phyloP scores from a whole-genome alignment of 2,888 invertebrate genomes.

The Folsomia manolachei region DNA sequence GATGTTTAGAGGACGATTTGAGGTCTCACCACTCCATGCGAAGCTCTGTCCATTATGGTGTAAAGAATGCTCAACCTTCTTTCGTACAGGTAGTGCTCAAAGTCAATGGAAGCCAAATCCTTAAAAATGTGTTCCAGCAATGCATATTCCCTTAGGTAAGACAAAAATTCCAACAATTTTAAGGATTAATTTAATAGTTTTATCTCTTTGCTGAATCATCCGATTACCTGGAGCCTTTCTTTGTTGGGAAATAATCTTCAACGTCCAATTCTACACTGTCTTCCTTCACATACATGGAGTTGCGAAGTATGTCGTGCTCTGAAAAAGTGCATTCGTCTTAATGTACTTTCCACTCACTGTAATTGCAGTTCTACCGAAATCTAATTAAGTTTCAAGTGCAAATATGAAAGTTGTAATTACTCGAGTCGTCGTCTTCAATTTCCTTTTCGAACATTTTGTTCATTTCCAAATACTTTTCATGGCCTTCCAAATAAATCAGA shows the following conservation, averaged over 20 bases:
- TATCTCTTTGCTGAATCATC: background rate
- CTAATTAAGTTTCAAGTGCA: background rate
- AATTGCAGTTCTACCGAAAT: no score
- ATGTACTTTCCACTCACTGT: background rate
- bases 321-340: background rate
- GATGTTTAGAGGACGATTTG: background rate
- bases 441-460: slow-evolving; percentile 19
- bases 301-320: slow-evolving; percentile 27
- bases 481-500: slow-evolving; percentile 24
- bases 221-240: slow-evolving; percentile 33
- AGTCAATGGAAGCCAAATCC: slow-evolving; percentile 42
- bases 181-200: slow-evolving; percentile 6
- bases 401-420: background rate
- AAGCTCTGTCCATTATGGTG: slow-evolving; percentile 29
- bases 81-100: slow-evolving; percentile 42
- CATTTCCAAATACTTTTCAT: slow-evolving; percentile 32
- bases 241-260: slow-evolving; percentile 40
- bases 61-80: slow-evolving; percentile 28
- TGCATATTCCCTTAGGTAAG: slow-evolving; percentile 37
- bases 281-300: slow-evolving; percentile 10
- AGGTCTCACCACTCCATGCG: slow-evolving; percentile 20
- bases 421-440: slow-evolving; percentile 5
- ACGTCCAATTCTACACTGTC: slow-evolving; percentile 34
- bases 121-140: slow-evolving; percentile 42
- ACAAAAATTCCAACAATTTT: background rate